Conservation (phyloP, 2,888 invertebrate species). For the Perdita meconis region DNA sequence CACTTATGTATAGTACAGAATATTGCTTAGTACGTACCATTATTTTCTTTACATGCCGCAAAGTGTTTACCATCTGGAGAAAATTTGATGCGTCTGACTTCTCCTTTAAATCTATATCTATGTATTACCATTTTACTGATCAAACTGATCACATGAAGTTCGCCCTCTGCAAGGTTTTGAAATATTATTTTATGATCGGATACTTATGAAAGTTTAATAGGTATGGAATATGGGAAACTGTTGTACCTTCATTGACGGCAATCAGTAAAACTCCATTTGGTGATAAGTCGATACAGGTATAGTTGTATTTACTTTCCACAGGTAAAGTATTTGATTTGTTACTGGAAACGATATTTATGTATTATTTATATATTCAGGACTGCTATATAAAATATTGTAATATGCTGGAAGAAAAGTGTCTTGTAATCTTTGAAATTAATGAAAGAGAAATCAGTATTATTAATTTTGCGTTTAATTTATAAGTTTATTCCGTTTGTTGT, state of each 20-base stretch:
- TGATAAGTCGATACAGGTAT: slow-evolving; percentile 92
- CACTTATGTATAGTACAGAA: no score
- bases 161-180: slow-evolving; percentile 87
- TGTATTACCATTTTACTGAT: slow-evolving; percentile 93
- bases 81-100: slow-evolving; percentile 92
- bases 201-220: no score
- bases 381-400: no score
- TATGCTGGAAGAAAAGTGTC: no score
- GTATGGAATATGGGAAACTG: neutral
- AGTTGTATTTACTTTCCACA: slow-evolving; percentile 94
- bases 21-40: slow-evolving; percentile 85
- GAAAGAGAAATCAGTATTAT: no score
- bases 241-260: slow-evolving; percentile 93
- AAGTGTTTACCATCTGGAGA: slow-evolving; percentile 97
- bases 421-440: no score
- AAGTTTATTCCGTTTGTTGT: no score
- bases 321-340: slow-evolving; percentile 95
- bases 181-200: neutral
- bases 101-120: slow-evolving; percentile 92
- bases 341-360: slow-evolving; percentile 86
- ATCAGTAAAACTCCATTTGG: slow-evolving; percentile 94
- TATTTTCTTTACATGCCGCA: slow-evolving; percentile 94
- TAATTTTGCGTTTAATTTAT: no score
- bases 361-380: no score
- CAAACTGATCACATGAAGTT: slow-evolving; percentile 94